Conservation (phyloP, 2,888 invertebrate species). For the Corbicula japonica region DNA sequence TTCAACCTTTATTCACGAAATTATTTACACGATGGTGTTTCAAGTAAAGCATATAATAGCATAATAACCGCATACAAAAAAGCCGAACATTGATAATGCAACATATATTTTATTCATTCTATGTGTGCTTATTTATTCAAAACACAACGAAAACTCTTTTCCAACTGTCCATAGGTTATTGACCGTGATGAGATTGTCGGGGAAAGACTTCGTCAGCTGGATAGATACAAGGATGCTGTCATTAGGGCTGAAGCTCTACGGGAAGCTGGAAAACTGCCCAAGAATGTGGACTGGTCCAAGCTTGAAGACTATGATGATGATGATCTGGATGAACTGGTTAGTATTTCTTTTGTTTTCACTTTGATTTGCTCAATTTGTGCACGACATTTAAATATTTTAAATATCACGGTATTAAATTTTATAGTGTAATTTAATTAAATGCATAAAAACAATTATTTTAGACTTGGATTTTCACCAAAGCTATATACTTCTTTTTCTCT, state of each 20-base stretch:
- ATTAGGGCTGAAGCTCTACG: constrained; percentile 52
- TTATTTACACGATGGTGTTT: too few relatives aligned
- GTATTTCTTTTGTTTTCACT: too few relatives aligned
- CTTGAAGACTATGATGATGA: constrained; percentile 57
- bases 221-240: constrained; percentile 61
- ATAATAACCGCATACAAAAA: too few relatives aligned
- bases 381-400: neutral
- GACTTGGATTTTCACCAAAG: too few relatives aligned
- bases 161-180: constrained; percentile 47
- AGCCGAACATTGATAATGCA: too few relatives aligned
- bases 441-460: neutral
- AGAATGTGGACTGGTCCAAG: constrained; percentile 64
- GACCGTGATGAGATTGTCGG: constrained; percentile 60
- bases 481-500: too few relatives aligned
- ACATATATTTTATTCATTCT: neutral
- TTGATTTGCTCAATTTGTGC: too few relatives aligned
- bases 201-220: constrained; percentile 57
- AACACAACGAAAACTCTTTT: too few relatives aligned
- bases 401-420: neutral
- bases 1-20: too few relatives aligned
- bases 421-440: neutral
- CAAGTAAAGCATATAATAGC: too few relatives aligned
- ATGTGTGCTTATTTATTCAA: neutral
- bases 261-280: constrained; percentile 57
- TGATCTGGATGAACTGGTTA: constrained; percentile 62